Base-by-base conservation (phyloP, 2,113 vertebrate genomes). In the Oreochromis niloticus region DNA sequence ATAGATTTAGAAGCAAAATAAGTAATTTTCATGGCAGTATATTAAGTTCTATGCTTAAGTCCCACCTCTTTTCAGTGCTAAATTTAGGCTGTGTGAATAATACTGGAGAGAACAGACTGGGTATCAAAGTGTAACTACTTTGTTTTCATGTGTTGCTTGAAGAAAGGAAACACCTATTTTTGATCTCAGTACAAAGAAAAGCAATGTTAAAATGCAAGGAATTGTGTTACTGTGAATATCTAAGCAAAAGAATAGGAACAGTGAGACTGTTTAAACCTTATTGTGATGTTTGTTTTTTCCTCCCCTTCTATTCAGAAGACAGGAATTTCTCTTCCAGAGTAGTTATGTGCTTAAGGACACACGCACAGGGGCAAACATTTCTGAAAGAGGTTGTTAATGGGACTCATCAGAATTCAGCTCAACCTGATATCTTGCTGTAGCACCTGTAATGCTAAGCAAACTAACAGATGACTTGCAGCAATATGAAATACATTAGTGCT, bases 401-500 rank as follows among this genome's bases (percentile, higher is more conserved):
- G 9, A 50, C 16, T 50, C 24, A 50, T 75, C 14, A 32, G 16
- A 75, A 75, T 75, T 75, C 43, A 48, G 71, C 9, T 75, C 71
- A 75, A 19, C 43, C 16, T 2, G 71, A 75, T 50, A 32, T 32
- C 43, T 75, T 75, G 43, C 24, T 75, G 9, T 32, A 75, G 43
- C 24, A 32, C 24, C 16, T 78, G 22, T 1, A 32, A 50, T 30
- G 43, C 24, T 50, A 32, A 50, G 24, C 24, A 75, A 75, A 50
- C 24, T 17, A 19, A 48, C 24, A 73, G 6, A 48, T 48, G 24
- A 9, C 43, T 48, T 48, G 41, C 43, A 75, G 24, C 14, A 48
- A 48, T 1, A 46, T 73, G 13, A 73, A 71, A 27, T 16, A 41
- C 1, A 0, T 0, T 27, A 3, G 13, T 1, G 68, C 39, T 27